Evolutionary conservation across 2,888 invertebrate species (phyloP).

Genomic region (Neoaliturus tenellus): DNA sequence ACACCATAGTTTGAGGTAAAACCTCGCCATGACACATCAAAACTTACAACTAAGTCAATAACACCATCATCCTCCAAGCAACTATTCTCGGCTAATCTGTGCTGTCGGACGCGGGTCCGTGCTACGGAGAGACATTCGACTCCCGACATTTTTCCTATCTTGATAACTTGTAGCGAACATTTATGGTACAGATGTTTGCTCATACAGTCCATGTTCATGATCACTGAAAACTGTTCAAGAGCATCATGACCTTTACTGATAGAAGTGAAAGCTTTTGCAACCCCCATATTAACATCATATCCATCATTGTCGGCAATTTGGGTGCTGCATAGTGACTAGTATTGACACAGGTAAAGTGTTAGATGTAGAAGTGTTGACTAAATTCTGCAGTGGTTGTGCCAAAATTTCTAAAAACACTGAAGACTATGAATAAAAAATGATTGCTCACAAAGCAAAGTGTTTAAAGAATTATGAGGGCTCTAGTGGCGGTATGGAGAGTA

Average conservation of each 20-base stretch:
- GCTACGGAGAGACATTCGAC: conserved; percentile 2
- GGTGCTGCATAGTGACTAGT: no score
- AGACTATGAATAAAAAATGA: no score
- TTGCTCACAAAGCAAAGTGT: no score
- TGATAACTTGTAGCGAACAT: conserved; percentile 1
- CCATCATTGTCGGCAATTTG: background rate
- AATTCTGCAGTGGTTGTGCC: no score
- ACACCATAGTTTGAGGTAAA: conserved; percentile 63
- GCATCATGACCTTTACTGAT: conserved; percentile 45
- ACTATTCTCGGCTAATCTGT: conserved; percentile 13
- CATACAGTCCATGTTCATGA: conserved; percentile 40
- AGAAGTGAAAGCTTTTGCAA: conserved; percentile 27
- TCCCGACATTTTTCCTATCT: conserved; percentile 27
- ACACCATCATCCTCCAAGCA: conserved; percentile 7
- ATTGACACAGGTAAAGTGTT: no score
- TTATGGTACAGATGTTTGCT: conserved; percentile 10
- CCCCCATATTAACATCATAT: conserved; percentile 24
- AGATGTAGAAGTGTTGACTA: no score
- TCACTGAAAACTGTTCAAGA: conserved; percentile 33
- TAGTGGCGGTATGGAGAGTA: no score
- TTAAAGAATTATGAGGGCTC: no score
- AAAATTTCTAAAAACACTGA: no score
- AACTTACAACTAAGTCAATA: conserved; percentile 59
- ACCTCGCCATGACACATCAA: conserved; percentile 63
- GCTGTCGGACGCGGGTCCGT: background rate